Base-by-base conservation (phyloP, 2,888 invertebrate species). In the Julus scandinavius region DNA sequence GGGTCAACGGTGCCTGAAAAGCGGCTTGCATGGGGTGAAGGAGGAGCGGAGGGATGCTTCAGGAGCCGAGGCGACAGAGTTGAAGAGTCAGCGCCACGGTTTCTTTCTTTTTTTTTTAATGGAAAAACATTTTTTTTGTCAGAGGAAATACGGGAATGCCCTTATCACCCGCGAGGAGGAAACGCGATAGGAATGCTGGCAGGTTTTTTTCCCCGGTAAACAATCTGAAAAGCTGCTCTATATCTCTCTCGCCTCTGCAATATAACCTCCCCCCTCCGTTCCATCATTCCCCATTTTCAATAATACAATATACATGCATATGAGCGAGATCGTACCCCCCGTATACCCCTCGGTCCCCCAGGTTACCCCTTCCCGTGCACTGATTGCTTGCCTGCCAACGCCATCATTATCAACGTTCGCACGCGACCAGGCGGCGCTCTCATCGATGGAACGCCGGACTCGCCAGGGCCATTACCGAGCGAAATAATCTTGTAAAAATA, bases 191-290 rank as follows among this genome's bases (percentile, higher is more conserved):
- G 80, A 80, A 80, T 80, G 80, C 80, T 80, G 80, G 80, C 80
- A 80, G 80, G 80, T 80, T 80, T 80, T 80, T 80, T 45, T 38
- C 80, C 29, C 80, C 38, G 38, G 80, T 80, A 80, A 80, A 80
- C 80, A 80, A 80, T 80, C 80, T 80, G 80, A 38, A 80, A 80
- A 80, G 80, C 80, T 80, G 80, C 80, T 80, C 80, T 80, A 80
- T 80, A 80, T 80, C 80, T 11, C 80, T 80, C 80, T 80, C 80
- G 80, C 80, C 80, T 38, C 38, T 20, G 80, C 80, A 80, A 80
- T 80, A 80, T 38, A 13, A 0, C 11, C 72, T 72, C 72, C n/a
- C 63, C 13, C 80, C 38, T 38, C 20, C 29, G 29, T 80, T 80
- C 80, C 80, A 80, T 80, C 80, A 80, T 80, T 38, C 80, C 80